Base-by-base conservation (phyloP, 2,888 invertebrate genomes). In the Cotesia congregata region DNA sequence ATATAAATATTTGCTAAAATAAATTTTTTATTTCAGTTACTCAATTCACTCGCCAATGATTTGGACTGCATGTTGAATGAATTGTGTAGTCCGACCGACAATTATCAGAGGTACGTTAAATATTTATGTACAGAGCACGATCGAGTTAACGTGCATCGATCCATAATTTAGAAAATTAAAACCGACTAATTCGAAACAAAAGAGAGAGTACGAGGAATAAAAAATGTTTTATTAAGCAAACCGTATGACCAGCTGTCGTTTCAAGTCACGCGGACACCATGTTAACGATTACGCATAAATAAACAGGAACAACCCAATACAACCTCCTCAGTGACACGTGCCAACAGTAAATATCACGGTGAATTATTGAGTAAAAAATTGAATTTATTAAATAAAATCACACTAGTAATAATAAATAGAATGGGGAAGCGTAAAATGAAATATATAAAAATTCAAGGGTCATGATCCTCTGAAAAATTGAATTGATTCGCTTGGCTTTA, bases 51-150 rank as follows among this genome's bases (percentile, higher is more conserved):
- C 86, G 96, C 96, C 79, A 93, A 93, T 85, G 96, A 96, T 91
- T 91, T 96, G 91, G 96, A 96, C 90, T 94, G 94, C 84, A 95
- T 96, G 95, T 92, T 96, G 85, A 94, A 93, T 85, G 96, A 96
- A 89, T 91, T 96, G 78, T 95, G 95, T 86, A 94, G 77, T 67
- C 77, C 94, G 76, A 93, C 93, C 61, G 87, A 88, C 83, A 84
- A 86, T 78, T 88, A 84, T 80, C 84, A 88, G 82, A 85, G 86
- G 88, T 88, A 81, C 87, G 87, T 85, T 75, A 75, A 69, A 69
- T 39, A 60, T 50, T 38, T 69, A 30, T 67, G 50, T 12, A 50
- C 50, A 50, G 12, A 50, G 50, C 0, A 50, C 50, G 12, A 12
- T 4, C 50, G 12, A 50, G 12, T 50, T 50, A 50, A 50, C 50